Conservation (phyloP, 2,888 invertebrate species). For the Ornithoptera alexandrae region DNA sequence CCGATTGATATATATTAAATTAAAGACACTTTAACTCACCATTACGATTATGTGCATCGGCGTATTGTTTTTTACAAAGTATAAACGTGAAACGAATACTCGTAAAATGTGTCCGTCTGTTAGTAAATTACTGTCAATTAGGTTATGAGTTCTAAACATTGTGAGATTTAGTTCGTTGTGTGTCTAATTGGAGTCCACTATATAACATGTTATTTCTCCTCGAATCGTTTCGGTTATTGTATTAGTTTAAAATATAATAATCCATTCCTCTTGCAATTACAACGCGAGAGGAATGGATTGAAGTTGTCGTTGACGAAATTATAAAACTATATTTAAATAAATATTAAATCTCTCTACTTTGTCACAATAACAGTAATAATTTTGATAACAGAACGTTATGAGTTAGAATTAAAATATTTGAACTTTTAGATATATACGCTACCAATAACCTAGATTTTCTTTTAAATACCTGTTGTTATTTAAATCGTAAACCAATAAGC, state of each 20-base stretch:
- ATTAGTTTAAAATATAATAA: not conserved
- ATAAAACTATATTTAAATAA: not conserved
- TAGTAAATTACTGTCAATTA: constrained; percentile 40
- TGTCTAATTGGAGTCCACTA: not conserved
- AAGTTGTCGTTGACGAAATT: not conserved
- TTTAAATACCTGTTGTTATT: not conserved
- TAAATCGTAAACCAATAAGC: not conserved
- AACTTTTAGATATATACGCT: not conserved
- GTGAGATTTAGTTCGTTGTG: constrained; percentile 30
- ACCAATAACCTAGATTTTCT: not conserved
- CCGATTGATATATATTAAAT: constrained; percentile 32
- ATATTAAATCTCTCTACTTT: not conserved
- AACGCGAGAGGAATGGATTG: not conserved
- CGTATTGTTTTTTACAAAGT: constrained; percentile 57
- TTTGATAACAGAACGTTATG: no score
- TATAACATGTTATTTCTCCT: not conserved
- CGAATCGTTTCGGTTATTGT: not conserved
- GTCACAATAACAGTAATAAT: not conserved
- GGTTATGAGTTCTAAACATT: constrained; percentile 36
- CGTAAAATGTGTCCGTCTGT: constrained; percentile 51
- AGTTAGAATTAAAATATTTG: not conserved
- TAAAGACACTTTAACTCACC: constrained; percentile 19
- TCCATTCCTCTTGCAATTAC: not conserved
- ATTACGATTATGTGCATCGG: constrained; percentile 37
- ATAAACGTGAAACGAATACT: constrained; percentile 51